Conservation (phyloP, 2,888 invertebrate genomes). For the Cecidostiba fungosa region DNA sequence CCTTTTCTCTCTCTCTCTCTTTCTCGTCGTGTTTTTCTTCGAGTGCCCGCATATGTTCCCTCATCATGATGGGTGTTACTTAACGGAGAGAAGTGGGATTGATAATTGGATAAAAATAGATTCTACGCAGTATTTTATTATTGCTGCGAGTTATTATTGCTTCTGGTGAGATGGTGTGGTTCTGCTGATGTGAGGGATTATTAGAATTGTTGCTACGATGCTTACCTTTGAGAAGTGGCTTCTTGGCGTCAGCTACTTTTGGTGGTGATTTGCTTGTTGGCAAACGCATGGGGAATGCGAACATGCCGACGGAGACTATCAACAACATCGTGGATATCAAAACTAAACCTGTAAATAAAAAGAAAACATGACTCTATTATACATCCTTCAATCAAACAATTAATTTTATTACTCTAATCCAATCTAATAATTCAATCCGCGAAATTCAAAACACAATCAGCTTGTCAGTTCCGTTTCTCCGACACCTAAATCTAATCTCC, state of each 20-base stretch:
- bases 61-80: not conserved
- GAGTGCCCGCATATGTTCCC: not conserved
- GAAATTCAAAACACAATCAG: no score
- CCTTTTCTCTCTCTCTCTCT: constrained; percentile 9
- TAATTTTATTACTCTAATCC: no score
- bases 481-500: not conserved
- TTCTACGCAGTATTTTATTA: not conserved
- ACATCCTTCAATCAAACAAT: no score
- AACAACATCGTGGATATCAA: constrained; percentile 92
- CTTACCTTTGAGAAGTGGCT: constrained; percentile 85
- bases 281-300: constrained; percentile 93
- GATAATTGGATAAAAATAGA: constrained; percentile 13
- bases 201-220: not conserved
- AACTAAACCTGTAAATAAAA: constrained; percentile 86
- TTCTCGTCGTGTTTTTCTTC: not conserved
- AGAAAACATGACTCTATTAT: no score
- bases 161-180: not conserved
- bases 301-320: constrained; percentile 92
- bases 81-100: not conserved
- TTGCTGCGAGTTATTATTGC: not conserved
- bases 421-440: no score
- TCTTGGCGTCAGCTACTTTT: constrained; percentile 79
- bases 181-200: not conserved
- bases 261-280: constrained; percentile 80
- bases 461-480: no score